Percentiles rank a stretch among this genome's conserved stretches.
Evolutionary conservation across 2,888 invertebrate genomes (phyloP).

Genomic region (Rambutsinella grinnellia): DNA sequence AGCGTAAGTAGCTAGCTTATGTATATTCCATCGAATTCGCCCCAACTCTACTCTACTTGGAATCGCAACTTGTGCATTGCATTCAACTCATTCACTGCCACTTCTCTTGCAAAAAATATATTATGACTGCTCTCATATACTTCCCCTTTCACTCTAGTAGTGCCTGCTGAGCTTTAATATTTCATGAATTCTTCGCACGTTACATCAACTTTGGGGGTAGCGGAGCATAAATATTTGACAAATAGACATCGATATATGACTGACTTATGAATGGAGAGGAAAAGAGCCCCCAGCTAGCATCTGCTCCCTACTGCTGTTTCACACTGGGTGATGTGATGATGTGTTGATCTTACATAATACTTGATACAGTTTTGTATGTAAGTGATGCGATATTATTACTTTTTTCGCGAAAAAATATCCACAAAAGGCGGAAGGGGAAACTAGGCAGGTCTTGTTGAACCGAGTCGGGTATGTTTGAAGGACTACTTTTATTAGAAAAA

Average conservation of each 20-base stretch:
- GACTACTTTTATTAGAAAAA: too few species aligned
- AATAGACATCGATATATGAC: slow-evolving; percentile 47
- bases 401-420: background rate
- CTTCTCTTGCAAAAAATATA: background rate
- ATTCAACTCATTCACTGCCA: background rate
- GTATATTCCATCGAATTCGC: too few species aligned
- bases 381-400: background rate
- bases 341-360: background rate
- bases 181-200: slow-evolving; percentile 45
- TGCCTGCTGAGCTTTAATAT: slow-evolving; percentile 26
- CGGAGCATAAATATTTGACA: slow-evolving; percentile 50
- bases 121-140: background rate
- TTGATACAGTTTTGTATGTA: background rate
- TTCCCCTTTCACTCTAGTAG: background rate
- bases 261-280: slow-evolving; percentile 26
- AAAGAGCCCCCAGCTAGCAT: slow-evolving; percentile 18
- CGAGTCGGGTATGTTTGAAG: too few species aligned
- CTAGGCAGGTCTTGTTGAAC: background rate
- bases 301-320: slow-evolving; percentile 12
- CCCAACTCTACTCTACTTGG: too few species aligned
- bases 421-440: background rate
- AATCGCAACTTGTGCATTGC: too few species aligned
- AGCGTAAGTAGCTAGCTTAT: too few species aligned
- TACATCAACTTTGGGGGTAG: slow-evolving; percentile 27
- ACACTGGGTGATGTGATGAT: slow-evolving; percentile 9